phyloP scores from a whole-genome alignment of 2,888 invertebrate species.

The Hofmannophila pseudospretella region DNA sequence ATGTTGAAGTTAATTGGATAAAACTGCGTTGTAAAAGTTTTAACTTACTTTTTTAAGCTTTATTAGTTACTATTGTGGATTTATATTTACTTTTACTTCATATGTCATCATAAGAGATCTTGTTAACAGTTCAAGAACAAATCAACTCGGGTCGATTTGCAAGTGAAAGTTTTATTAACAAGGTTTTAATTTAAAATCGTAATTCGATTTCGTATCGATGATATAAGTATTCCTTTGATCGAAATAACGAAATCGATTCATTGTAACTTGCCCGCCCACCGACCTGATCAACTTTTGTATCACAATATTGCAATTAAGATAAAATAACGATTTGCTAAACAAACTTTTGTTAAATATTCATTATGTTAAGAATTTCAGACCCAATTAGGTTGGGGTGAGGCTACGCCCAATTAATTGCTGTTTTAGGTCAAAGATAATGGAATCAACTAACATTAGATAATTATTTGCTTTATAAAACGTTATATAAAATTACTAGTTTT shows the following conservation, averaged over 20 bases:
- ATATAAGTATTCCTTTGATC: slow-evolving; percentile 7
- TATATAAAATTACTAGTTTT: too few species aligned
- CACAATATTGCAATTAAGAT: slow-evolving; percentile 21
- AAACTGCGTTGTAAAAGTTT: too few species aligned
- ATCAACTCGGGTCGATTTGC: slow-evolving; percentile 1
- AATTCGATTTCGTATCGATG: slow-evolving; percentile 14
- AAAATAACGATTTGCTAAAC: slow-evolving; percentile 18
- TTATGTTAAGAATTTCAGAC: slow-evolving; percentile 7
- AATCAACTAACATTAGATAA: not conserved
- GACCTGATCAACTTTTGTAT: slow-evolving; percentile 12
- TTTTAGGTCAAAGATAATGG: slow-evolving; percentile 11
- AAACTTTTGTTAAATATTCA: slow-evolving; percentile 17
- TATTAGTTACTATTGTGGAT: too few species aligned
- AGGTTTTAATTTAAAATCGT: slow-evolving; percentile 12
- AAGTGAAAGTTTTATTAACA: slow-evolving; percentile 10
- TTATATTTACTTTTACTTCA: too few species aligned
- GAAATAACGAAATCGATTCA: slow-evolving; percentile 21
- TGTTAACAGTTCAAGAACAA: too few species aligned
- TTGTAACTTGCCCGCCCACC: slow-evolving; percentile 16
- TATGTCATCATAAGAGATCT: too few species aligned
- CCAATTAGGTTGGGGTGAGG: not conserved
- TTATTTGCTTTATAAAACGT: too few species aligned
- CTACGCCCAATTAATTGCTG: slow-evolving; percentile 12
- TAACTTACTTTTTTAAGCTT: too few species aligned
- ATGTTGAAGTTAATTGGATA: too few species aligned